These are phyloP conservation scores for Cygnus atratus DNA, from an alignment of 2,113 vertebrate genomes.

Conservation along the genomic window DNA sequence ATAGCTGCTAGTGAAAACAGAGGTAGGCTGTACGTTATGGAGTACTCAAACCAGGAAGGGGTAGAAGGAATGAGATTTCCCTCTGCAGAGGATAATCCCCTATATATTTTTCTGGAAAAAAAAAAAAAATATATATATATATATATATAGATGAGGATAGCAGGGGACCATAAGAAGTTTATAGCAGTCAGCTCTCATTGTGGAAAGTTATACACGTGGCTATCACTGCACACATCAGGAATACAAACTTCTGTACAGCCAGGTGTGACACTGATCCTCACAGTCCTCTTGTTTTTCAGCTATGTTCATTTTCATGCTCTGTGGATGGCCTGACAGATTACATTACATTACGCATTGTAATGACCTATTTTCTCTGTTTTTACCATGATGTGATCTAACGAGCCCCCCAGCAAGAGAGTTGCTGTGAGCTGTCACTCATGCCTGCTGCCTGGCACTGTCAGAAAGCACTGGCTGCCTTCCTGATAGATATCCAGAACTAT, in stretches of 20 bases:
- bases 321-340: constrained; percentile 10
- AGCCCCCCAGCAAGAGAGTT: background rate
- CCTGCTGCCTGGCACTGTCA: background rate
- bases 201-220: background rate
- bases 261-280: background rate
- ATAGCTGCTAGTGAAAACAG: background rate
- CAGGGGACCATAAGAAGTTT: background rate
- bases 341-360: background rate
- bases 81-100: background rate
- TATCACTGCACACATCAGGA: background rate
- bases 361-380: constrained; percentile 8
- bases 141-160: background rate
- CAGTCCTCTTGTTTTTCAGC: background rate
- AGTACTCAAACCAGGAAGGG: background rate
- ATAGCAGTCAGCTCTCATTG: background rate
- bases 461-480: background rate
- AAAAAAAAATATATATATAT: background rate
- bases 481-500: background rate
- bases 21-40: background rate
- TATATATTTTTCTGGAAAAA: background rate
- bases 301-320: background rate
- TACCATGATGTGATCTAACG: constrained; percentile 27
- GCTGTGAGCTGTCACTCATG: constrained; percentile 6
- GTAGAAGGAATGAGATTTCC: background rate
- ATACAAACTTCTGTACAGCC: background rate